Evolutionary conservation across 2,797 vertebrate genomes (phyloP).

Genomic region (Nyctalus aviator): DNA sequence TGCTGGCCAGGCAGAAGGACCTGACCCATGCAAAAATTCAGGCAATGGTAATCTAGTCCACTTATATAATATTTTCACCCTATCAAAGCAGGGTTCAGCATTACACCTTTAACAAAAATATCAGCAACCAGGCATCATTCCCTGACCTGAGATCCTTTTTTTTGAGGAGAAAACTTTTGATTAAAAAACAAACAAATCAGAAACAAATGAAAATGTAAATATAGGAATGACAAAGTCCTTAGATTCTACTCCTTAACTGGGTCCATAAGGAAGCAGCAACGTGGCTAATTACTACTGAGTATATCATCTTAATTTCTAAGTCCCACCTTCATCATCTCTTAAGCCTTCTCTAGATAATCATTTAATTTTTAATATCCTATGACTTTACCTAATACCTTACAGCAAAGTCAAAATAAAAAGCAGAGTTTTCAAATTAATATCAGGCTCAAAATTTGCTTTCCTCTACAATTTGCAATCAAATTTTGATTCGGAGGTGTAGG

Average conservation of each 20-base stretch:
- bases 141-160: not conserved
- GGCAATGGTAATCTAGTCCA: not conserved
- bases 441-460: not conserved
- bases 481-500: not conserved
- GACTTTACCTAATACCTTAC: not conserved
- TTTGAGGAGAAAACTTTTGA: not conserved
- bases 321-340: not conserved
- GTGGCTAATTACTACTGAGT: not conserved
- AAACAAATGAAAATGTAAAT: not conserved
- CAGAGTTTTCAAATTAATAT: constrained; percentile 38
- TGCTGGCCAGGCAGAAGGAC: too few relatives aligned
- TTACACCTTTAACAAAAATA: constrained; percentile 37
- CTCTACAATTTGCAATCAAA: not conserved
- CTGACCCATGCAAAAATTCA: too few relatives aligned
- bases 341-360: not conserved
- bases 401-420: not conserved
- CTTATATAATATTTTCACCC: not conserved
- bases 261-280: not conserved
- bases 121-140: not conserved
- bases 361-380: not conserved
- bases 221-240: constrained; percentile 26
- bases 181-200: not conserved
- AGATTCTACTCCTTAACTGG: not conserved
- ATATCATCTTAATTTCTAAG: not conserved
- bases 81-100: constrained; percentile 26